A percentile compares a stretch with the other conserved stretches of the same genome.
Conservation (phyloP, 2,888 invertebrate species). For the Acronicta leporina region DNA sequence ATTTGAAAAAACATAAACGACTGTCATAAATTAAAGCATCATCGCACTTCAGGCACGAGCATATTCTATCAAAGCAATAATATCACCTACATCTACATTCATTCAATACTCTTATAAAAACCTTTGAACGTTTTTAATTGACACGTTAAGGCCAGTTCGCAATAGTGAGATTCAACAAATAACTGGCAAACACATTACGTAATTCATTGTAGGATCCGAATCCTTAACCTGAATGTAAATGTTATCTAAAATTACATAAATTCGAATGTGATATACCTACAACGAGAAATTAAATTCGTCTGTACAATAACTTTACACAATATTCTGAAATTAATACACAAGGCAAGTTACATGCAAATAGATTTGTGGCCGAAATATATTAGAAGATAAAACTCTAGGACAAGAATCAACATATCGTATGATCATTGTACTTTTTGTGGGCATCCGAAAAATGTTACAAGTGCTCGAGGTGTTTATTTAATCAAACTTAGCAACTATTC, state of each 20-base stretch:
- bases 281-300: conserved; percentile 66
- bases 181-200: conserved; percentile 57
- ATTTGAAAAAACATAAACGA: conserved; percentile 34
- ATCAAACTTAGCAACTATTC: conserved; percentile 70
- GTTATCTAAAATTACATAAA: conserved; percentile 83
- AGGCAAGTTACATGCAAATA: conserved; percentile 75
- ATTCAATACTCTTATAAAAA: conserved; percentile 69
- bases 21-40: conserved; percentile 59
- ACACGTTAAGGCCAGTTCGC: conserved; percentile 71
- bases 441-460: conserved; percentile 86
- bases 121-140: conserved; percentile 82
- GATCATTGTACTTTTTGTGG: conserved; percentile 82
- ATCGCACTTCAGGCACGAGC: conserved; percentile 77
- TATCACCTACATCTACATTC: conserved; percentile 65
- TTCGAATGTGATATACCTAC: conserved; percentile 77
- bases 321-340: conserved; percentile 48
- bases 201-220: conserved; percentile 38
- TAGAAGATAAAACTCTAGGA: conserved; percentile 79
- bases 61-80: conserved; percentile 68
- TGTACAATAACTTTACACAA: conserved; percentile 68
- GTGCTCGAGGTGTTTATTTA: conserved; percentile 62
- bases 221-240: conserved; percentile 71
- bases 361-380: conserved; percentile 81
- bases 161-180: conserved; percentile 58
- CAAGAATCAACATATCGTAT: conserved; percentile 77